Base-by-base conservation (phyloP, 2,113 vertebrate genomes). In the Odobenus rosmarus region DNA sequence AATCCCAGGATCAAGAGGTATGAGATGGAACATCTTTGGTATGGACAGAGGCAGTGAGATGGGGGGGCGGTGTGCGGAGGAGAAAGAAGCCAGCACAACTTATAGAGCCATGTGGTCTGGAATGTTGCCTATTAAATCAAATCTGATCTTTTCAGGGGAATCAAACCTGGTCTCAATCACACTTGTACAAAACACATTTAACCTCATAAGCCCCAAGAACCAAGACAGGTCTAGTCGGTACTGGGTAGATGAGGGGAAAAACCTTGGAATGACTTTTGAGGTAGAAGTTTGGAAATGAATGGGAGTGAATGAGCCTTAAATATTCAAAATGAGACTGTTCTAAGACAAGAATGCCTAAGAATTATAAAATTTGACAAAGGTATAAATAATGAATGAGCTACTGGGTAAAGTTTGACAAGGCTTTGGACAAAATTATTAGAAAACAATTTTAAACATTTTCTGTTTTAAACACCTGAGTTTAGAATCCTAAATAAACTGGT, bases 1-100 rank as follows among this genome's bases (percentile, higher is more conserved):
- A 94, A 39, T 23, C 33, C 77, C 64, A 88, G 62, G 53, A 82
- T 49, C 39, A 88, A 61, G 64, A 89, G 62, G 85, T 33, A 94
- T 51, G 76, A 62, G 62, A 86, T 61, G 39, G 18, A 36, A 18
- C 67, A 36, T 69, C 33, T 69, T 36, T 21, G 67, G 33, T 69
- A 69, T 69, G 33, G 85, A 81, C 19, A 6, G 24, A 18, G 76
- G 26, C 18, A 61, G 4, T 2, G 39, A 88, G 51, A 71, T 61
- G 11, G 14, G 1, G 23, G n/a, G n/a, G n/a, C n/a, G n/a, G n/a
- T n/a, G n/a, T n/a, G 31, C 0, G 13, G 18, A 16, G 31, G 33
- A 19, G 23, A 9, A 94, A 19, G 23, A 9, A 94, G 33, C 64
- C 42, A 88, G 16, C 36, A 33, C 13, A 39, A 94, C n/a, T 61